A percentile compares a stretch with the other conserved stretches of the same genome.
Evolutionary conservation across 2,797 vertebrate species (phyloP).

Genomic region (Muscicapa striata): DNA sequence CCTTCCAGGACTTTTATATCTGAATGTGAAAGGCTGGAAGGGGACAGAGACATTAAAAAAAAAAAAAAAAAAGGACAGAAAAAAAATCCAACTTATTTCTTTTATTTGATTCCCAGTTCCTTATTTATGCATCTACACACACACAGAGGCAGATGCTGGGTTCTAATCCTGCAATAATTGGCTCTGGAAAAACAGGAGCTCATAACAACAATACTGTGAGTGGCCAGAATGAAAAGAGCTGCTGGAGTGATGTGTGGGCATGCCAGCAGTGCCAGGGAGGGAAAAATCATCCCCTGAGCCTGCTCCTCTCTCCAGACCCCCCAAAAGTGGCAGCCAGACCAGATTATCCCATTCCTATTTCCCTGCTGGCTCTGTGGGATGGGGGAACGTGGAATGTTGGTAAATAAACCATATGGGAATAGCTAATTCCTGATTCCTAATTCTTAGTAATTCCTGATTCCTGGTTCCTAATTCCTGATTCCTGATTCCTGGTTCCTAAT

Average conservation of each 20-base stretch:
- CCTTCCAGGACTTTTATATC: slow-evolving; percentile 37
- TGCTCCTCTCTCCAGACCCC: slow-evolving; percentile 56
- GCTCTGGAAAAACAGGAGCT: slow-evolving; percentile 71
- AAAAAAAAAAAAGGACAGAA: not conserved
- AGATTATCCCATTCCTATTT: slow-evolving; percentile 3
- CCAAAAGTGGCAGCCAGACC: slow-evolving; percentile 50
- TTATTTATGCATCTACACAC: slow-evolving; percentile 58
- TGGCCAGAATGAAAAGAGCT: slow-evolving; percentile 63
- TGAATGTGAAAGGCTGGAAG: slow-evolving; percentile 11
- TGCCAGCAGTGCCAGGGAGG: slow-evolving; percentile 32
- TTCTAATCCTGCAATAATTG: slow-evolving; percentile 69
- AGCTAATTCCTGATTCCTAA: not conserved
- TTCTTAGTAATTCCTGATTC: too few species aligned
- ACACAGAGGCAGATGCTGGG: slow-evolving; percentile 27
- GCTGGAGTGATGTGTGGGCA: slow-evolving; percentile 70
- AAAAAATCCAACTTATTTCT: not conserved
- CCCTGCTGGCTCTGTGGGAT: not conserved
- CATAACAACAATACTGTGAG: slow-evolving; percentile 64
- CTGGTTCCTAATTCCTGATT: too few species aligned
- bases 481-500: too few species aligned
- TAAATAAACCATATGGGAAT: not conserved
- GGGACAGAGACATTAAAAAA: not conserved
- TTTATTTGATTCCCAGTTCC: slow-evolving; percentile 41
- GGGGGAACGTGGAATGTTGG: not conserved
- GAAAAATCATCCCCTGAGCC: slow-evolving; percentile 32